Base-by-base conservation (phyloP, 2,888 invertebrate species). In the Gymnocheta viridis region DNA sequence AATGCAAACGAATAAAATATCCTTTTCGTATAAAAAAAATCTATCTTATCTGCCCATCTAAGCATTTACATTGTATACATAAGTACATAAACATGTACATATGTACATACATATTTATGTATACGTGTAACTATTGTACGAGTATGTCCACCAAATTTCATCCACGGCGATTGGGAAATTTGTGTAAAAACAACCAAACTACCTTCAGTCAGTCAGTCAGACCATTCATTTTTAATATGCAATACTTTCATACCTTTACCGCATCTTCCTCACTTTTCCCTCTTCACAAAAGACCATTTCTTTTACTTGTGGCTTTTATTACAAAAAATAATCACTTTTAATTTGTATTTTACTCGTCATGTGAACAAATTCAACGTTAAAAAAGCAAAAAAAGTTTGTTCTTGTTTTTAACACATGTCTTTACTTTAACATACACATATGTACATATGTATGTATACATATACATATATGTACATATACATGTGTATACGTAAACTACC, bases 241-340 rank as follows among this genome's bases (percentile, higher is more conserved):
- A 14, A 54, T 4, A 22, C 41, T 44, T 35, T 41, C 38, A 38
- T 7, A 49, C 35, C 69, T 73, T 38, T 27, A 38, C 12, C 38
- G 29, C 12, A 12, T 47, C 35, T 14, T 56, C n/a, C 14, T 35
- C 14, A 32, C 22, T 51, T 41, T 72, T 12, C 12, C 41, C n/a
- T 44, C 9, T 60, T 27, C 5, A 4, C 60, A 60, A 38, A 49
- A 41, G 27, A 35, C 44, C 44, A 54, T 56, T 62, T 62, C 58
- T 51, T 66, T 56, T 51, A 22, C 60, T 62, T 69, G 66, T 74
- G 60, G 66, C 51, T 72, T 72, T 70, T 54, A 38, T 58, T 51
- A 12, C 4, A 24, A 51, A 54, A 67, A 64, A 27, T 76, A 72
- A 73, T 84, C 84, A 84, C 73, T 78, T 84, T 84, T 84, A 84